phyloP scores from a whole-genome alignment of 2,113 vertebrate species.

The Lagenorhynchus albirostris region DNA sequence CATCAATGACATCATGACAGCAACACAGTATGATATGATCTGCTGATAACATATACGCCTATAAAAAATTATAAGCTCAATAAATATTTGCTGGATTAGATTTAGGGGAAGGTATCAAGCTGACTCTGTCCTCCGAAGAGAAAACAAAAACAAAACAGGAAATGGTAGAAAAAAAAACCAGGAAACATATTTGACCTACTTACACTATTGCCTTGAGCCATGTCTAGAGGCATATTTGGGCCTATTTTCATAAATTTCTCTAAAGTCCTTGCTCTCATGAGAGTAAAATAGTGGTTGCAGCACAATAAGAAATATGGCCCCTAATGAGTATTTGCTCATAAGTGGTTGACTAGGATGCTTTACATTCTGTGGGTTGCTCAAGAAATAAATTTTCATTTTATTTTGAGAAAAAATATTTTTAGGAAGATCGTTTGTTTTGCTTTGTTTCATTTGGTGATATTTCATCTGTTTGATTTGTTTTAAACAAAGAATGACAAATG shows the following conservation, averaged over 20 bases:
- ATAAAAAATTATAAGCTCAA: not conserved
- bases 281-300: not conserved
- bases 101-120: not conserved
- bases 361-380: not conserved
- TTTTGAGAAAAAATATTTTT: not conserved
- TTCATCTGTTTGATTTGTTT: not conserved
- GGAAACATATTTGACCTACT: not conserved
- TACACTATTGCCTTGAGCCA: not conserved
- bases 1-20: not conserved
- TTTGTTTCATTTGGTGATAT: not conserved
- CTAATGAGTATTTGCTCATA: not conserved
- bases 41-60: not conserved
- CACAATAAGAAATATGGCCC: not conserved
- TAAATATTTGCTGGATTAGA: conserved; percentile 29
- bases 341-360: not conserved
- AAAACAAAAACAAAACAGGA: not conserved
- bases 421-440: not conserved
- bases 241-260: conserved; percentile 5
- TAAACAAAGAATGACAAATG: not conserved
- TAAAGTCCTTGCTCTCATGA: not conserved
- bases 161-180: not conserved
- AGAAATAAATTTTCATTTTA: not conserved
- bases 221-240: not conserved
- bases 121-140: not conserved
- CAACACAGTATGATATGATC: not conserved